phyloP scores from a whole-genome alignment of 2,888 invertebrate species.

The Synergus japonicus region DNA sequence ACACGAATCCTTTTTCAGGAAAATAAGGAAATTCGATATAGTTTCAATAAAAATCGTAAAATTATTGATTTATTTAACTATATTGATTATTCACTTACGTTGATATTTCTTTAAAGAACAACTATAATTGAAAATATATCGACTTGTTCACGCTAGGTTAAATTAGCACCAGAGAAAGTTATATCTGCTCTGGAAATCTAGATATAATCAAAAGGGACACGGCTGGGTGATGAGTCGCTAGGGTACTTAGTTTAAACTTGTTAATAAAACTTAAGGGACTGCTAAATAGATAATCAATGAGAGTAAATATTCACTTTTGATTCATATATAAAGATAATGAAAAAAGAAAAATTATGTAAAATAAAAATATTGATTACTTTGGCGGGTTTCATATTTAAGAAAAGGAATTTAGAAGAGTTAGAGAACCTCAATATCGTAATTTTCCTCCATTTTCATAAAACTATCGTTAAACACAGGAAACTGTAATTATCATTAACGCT shows the following conservation, averaged over 20 bases:
- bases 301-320: not conserved
- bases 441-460: conserved; percentile 21
- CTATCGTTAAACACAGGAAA: conserved; percentile 25
- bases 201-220: not conserved
- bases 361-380: not conserved
- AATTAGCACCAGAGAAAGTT: not conserved
- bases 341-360: not conserved
- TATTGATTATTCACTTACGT: not conserved
- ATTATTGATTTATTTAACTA: no score
- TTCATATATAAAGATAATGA: not conserved
- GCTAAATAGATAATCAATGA: not conserved
- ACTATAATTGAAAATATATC: not conserved
- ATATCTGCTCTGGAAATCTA: not conserved
- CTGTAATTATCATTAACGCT: conserved; percentile 34
- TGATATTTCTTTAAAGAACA: not conserved
- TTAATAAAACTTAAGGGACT: not conserved
- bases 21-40: not conserved
- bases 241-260: not conserved
- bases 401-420: conserved; percentile 13
- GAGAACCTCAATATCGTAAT: conserved; percentile 9
- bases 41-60: no score
- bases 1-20: not conserved
- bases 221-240: not conserved
- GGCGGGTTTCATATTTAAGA: not conserved
- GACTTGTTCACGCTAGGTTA: not conserved